Percentiles rank a stretch among this genome's conserved stretches.
Conservation (phyloP, 2,888 invertebrate genomes). For the Drosophila affinis region DNA sequence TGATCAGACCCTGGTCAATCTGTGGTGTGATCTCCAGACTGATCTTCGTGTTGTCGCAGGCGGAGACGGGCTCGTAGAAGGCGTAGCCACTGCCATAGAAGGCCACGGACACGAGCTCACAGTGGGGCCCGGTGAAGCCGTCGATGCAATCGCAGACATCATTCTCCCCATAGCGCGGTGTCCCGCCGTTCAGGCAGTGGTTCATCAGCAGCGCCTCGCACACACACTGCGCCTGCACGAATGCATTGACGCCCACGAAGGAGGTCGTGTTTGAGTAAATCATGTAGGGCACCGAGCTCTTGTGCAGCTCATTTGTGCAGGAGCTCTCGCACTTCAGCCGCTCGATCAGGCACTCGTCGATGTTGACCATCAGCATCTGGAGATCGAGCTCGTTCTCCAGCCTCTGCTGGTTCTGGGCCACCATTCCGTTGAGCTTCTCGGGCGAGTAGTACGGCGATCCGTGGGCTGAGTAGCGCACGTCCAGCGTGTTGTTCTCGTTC, state of each 20-base stretch:
- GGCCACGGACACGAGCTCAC: slow-evolving; percentile 94
- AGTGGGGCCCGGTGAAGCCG: slow-evolving; percentile 93
- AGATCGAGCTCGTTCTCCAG: slow-evolving; percentile 89
- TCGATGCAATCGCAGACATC: slow-evolving; percentile 91
- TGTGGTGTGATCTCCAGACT: slow-evolving; percentile 92
- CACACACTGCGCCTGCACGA: slow-evolving; percentile 91
- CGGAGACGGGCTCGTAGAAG: slow-evolving; percentile 93
- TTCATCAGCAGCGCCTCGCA: slow-evolving; percentile 84
- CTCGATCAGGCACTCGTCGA: slow-evolving; percentile 94
- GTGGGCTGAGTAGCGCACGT: slow-evolving; percentile 96
- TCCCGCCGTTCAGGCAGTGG: slow-evolving; percentile 91
- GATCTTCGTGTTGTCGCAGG: slow-evolving; percentile 93
- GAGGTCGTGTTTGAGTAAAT: slow-evolving; percentile 97
- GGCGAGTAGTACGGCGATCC: slow-evolving; percentile 96
- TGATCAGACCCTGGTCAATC: slow-evolving; percentile 91
- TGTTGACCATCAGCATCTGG: slow-evolving; percentile 93
- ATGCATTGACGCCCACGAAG: slow-evolving; percentile 95
- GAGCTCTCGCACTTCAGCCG: slow-evolving; percentile 89
- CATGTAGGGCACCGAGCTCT: slow-evolving; percentile 89
- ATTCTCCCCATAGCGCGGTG: slow-evolving; percentile 86
- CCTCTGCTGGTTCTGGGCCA: slow-evolving; percentile 89
- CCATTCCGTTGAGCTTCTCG: slow-evolving; percentile 93
- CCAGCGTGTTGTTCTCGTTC: slow-evolving; percentile 87
- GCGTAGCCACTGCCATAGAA: slow-evolving; percentile 97
- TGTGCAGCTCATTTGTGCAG: slow-evolving; percentile 91